phyloP scores from a whole-genome alignment of 2,888 invertebrate species.

The Drosophila percnosoma region DNA sequence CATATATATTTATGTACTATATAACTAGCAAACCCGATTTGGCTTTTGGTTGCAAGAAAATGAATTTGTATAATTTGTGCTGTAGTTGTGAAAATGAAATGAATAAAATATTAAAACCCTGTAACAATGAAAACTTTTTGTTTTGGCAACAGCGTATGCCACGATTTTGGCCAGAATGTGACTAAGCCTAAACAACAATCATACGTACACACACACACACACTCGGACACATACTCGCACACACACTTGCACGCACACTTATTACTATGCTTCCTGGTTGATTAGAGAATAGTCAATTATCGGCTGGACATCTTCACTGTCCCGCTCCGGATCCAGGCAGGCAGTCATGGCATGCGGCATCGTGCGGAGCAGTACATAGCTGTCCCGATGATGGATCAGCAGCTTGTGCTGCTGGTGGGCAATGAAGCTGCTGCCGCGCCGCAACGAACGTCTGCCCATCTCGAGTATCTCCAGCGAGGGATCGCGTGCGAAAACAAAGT shows the following conservation, averaged over 20 bases:
- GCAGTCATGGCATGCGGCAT: constrained; percentile 65
- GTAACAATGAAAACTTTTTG: constrained; percentile 47
- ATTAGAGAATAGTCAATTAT: constrained; percentile 61
- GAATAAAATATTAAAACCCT: constrained; percentile 42
- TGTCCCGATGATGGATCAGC: constrained; percentile 78
- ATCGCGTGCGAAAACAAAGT: constrained; percentile 89
- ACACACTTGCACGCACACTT: constrained; percentile 11
- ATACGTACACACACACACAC: constrained; percentile 19
- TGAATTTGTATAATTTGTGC: constrained; percentile 46
- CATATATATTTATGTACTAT: constrained; percentile 12
- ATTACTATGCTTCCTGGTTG: constrained; percentile 57
- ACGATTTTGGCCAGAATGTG: constrained; percentile 68
- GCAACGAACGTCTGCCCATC: constrained; percentile 89
- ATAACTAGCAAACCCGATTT: constrained; percentile 72
- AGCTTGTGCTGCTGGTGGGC: constrained; percentile 83
- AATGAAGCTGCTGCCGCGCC: constrained; percentile 87
- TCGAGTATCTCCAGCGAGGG: constrained; percentile 90
- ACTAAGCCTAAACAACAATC: constrained; percentile 44
- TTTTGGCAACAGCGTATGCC: constrained; percentile 58
- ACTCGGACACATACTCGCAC: neutral
- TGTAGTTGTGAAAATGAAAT: constrained; percentile 46
- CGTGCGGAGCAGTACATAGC: constrained; percentile 81
- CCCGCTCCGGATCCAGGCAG: constrained; percentile 62
- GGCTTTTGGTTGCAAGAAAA: constrained; percentile 68
- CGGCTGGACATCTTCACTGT: constrained; percentile 72